Evolutionary conservation across 1,140 invertebrate genomes (phyloP).

Genomic region (Papilio polytes): DNA sequence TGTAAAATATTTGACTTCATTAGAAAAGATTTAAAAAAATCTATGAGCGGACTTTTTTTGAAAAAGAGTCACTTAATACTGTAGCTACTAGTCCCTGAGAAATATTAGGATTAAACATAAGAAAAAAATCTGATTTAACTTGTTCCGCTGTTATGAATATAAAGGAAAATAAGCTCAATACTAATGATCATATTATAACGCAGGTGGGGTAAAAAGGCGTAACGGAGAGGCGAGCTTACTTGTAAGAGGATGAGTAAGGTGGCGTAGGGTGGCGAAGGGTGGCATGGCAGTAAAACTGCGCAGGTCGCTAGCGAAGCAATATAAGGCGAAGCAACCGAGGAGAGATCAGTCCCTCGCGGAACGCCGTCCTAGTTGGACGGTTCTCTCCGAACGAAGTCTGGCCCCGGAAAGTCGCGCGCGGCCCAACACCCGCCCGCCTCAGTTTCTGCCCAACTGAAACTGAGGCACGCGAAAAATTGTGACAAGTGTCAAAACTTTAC

Average conservation of each 20-base stretch:
- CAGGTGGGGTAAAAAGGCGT: slow-evolving; percentile 19
- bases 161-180: slow-evolving; percentile 27
- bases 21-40: neutral
- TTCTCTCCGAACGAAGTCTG: neutral
- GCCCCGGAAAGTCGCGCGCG: slow-evolving; percentile 8
- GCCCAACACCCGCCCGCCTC: neutral
- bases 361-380: slow-evolving; percentile 45
- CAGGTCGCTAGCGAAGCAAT: slow-evolving; percentile 50
- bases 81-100: neutral
- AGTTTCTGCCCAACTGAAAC: neutral
- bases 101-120: neutral
- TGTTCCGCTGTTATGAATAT: neutral
- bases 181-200: slow-evolving; percentile 26
- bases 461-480: neutral
- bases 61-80: neutral
- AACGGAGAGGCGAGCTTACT: slow-evolving; percentile 17
- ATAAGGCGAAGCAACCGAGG: slow-evolving; percentile 26
- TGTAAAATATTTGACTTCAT: neutral
- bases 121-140: neutral
- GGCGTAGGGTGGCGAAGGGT: slow-evolving; percentile 30
- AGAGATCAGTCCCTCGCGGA: slow-evolving; percentile 44
- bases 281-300: slow-evolving; percentile 47
- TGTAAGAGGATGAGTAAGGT: slow-evolving; percentile 11
- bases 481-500: slow-evolving; percentile 4
- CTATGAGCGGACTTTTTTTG: neutral